Base-by-base conservation (phyloP, 2,888 invertebrate genomes). In the Tiliacea citrago region DNA sequence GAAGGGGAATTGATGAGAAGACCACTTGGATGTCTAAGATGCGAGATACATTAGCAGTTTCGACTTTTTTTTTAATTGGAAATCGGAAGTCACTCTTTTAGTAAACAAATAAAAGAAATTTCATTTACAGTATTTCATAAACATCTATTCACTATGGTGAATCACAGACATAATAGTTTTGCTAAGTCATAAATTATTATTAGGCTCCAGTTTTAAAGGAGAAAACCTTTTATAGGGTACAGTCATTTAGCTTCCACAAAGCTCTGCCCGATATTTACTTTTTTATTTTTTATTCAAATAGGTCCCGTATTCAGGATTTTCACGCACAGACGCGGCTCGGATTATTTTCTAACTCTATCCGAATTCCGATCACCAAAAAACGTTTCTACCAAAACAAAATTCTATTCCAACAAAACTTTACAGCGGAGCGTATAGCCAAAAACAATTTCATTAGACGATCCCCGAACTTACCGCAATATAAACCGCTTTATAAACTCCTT, bases 361-460 rank as follows among this genome's bases (percentile, higher is more conserved):
- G 47, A 78, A 82, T 77, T 67, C 63, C 79, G 79, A 85, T 81
- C 76, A 81, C 80, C 63, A 75, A 88, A 87, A 86, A 85, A 76
- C 75, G 67, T 79, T 81, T 77, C 55, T 70, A 79, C 76, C 61
- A 75, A 85, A 82, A 84, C 83, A 83, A 78, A 88, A 86, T 79
- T 86, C 79, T 70, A 79, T 70, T 72, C 58, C 71, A 81, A 88
- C 88, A 87, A 89, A 88, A 87, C 71, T 87, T 89, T 84, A 88
- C 82, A 84, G 73, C 87, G 74, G 12, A 80, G 78, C 74, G 66
- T 83, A 88, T 79, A 81, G 88, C 86, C 89, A 87, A 86, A 89
- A 91, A 91, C 92, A 91, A 93, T 93, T 93, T 91, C 93, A 92
- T 93, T 93, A 92, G 88, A 90, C 86, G 85, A 83, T 88, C 87